Conservation (phyloP, 2,888 invertebrate genomes). For the Hofmannophila pseudospretella region DNA sequence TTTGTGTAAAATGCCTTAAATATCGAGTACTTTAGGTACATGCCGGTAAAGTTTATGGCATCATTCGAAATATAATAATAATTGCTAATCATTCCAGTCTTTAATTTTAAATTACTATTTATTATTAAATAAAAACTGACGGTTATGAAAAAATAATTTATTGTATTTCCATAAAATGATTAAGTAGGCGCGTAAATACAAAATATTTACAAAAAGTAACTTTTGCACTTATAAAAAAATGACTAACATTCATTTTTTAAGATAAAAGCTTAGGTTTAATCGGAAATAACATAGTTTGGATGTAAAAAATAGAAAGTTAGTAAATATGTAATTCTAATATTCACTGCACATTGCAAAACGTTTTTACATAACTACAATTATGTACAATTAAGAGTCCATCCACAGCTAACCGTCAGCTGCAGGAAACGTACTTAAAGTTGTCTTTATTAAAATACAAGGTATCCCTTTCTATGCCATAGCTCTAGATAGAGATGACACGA, state of each 20-base stretch:
- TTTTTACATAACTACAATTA: constrained; percentile 26
- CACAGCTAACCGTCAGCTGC: too few relatives aligned
- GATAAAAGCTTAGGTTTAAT: constrained; percentile 3
- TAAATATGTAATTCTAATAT: constrained; percentile 8
- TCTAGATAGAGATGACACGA: too few relatives aligned
- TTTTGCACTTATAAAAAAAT: constrained; percentile 13
- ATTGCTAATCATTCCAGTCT: constrained; percentile 13
- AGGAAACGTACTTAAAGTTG: too few relatives aligned
- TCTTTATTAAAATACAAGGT: too few relatives aligned
- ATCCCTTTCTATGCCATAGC: too few relatives aligned
- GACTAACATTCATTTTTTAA: constrained; percentile 19
- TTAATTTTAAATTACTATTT: constrained; percentile 7
- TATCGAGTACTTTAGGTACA: too few relatives aligned
- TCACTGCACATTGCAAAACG: constrained; percentile 26
- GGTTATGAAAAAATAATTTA: constrained; percentile 22
- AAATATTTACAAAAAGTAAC: constrained; percentile 46
- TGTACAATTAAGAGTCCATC: too few relatives aligned
- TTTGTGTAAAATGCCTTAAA: too few relatives aligned
- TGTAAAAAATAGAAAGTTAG: not conserved
- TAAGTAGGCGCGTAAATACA: constrained; percentile 19
- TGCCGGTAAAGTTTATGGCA: not conserved
- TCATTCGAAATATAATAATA: constrained; percentile 15
- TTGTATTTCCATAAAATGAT: constrained; percentile 16
- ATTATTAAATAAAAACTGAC: constrained; percentile 3
- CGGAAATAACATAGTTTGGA: not conserved